Evolutionary conservation across 2,888 invertebrate species (phyloP), one percentile per base, ranked within the genome.

Genomic region (Cenopis cana): DNA sequence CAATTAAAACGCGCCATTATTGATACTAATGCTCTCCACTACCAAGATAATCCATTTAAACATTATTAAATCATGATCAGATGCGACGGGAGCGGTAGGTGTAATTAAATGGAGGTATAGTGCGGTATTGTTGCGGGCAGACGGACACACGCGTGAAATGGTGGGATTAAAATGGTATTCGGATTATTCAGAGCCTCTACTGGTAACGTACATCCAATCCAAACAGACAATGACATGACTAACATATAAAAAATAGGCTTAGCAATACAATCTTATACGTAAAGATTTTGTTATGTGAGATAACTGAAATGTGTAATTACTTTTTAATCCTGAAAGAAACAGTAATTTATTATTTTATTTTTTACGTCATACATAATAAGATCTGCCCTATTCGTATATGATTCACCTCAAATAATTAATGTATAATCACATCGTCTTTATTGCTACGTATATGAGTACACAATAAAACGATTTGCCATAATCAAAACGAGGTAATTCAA

Each of bases 61-160:
- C 79, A 83, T 87, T 85, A 87, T 86, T 85, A 82, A 89, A 87
- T 86, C 87, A 86, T 82, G 83, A 81, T 81, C 76, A 78, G 77
- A 75, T 75, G 78, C 78, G 77, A 78, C 76, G 69, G 73, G 77
- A 56, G 68, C 73, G 75, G 75, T 79, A 76, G 78, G 76, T 75
- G 81, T 82, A 81, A 82, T 84, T 83, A 83, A 83, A 84, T 82
- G 83, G 46, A 46, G n/a, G 46, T 46, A 14, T 69, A 77, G 81
- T 80, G 79, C 74, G 72, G 78, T 64, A 78, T 76, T 71, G 68
- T 69, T 73, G 81, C 68, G 79, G 78, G 72, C 62, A 70, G 74
- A 67, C 70, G 60, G 71, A 67, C 67, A 61, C 46, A 29, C 29
- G 52, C n/a, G 54, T 20, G 70, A n/a, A 41, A 49, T 54, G 59